Percentiles rank a stretch among this genome's conserved stretches.
These are phyloP conservation scores for Lepidocolaptes lacrymiger DNA, from an alignment of 2,797 vertebrate species.

Conservation along the genomic window DNA sequence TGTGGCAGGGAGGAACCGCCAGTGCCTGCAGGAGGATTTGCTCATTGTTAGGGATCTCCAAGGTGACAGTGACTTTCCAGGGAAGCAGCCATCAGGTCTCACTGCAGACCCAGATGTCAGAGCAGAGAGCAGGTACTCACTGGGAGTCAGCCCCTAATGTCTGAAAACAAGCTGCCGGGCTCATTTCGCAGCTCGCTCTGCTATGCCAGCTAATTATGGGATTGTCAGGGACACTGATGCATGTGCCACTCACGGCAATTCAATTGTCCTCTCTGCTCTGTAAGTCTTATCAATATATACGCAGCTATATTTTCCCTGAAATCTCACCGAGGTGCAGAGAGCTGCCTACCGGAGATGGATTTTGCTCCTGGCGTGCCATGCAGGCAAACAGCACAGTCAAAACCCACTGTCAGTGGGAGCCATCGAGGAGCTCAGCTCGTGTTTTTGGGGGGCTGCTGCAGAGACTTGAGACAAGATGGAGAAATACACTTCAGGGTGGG, in stretches of 20 bases:
- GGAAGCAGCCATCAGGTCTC: not conserved
- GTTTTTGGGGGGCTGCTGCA: not conserved
- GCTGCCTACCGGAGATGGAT: not conserved
- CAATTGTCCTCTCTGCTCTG: constrained; percentile 37
- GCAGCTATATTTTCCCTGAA: not conserved
- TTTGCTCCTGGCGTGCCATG: fast-evolving
- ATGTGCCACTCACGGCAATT: constrained; percentile 40
- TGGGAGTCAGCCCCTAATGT: not conserved
- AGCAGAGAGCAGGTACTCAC: not conserved
- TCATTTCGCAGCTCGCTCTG: not conserved
- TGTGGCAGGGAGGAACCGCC: fast-evolving
- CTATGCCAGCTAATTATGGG: constrained; percentile 36
- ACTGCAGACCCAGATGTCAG: not conserved
- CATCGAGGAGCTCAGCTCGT: not conserved
- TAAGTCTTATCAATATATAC: not conserved
- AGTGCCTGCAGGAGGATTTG: fast-evolving
- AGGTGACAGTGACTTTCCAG: constrained; percentile 22
- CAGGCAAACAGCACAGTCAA: not conserved
- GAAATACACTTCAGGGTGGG: not conserved
- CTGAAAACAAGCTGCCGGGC: not conserved
- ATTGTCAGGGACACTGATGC: constrained; percentile 67
- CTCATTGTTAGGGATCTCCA: not conserved
- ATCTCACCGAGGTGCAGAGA: constrained; percentile 26
- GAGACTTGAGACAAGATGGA: not conserved
- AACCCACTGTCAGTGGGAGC: not conserved